Percentiles rank a stretch among this genome's conserved stretches.
Conservation (phyloP, 2,113 vertebrate species). For the Ornithorhynchus anatinus region DNA sequence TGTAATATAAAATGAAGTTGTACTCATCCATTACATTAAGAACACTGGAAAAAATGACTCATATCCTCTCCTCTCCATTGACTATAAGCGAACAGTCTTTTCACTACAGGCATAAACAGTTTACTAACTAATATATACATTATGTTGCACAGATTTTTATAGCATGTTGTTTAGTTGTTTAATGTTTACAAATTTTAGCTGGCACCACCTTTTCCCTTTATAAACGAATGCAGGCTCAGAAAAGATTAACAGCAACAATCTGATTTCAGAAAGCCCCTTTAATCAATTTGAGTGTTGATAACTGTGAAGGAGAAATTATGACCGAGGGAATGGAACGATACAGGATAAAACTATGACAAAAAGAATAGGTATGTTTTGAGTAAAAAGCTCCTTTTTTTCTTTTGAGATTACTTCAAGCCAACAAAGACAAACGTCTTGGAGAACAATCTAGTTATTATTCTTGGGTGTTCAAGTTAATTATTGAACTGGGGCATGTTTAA, state of each 20-base stretch:
- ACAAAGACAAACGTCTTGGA: not conserved
- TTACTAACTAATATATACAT: too few species aligned
- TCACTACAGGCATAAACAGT: too few species aligned
- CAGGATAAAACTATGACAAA: slow-evolving; percentile 15
- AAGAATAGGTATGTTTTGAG: not conserved
- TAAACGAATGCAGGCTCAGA: slow-evolving; percentile 1
- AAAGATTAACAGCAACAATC: not conserved
- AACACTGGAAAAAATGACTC: not conserved
- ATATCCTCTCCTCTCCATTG: too few species aligned
- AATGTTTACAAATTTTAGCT: too few species aligned
- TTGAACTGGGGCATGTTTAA: not conserved
- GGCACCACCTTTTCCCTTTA: not conserved
- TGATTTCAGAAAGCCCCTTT: not conserved
- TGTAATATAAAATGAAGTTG: too few species aligned
- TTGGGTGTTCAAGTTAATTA: not conserved
- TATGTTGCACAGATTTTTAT: too few species aligned
- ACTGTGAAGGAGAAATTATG: not conserved
- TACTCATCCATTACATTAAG: not conserved
- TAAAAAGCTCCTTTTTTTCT: not conserved
- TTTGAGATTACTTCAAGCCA: slow-evolving; percentile 10
- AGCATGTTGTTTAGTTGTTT: too few species aligned
- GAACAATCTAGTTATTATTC: not conserved
- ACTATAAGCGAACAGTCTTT: too few species aligned
- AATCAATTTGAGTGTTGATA: not conserved
- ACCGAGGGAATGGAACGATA: slow-evolving; percentile 8